A percentile compares a stretch with the other conserved stretches of the same genome.
Evolutionary conservation across 2,113 vertebrate species (phyloP).

Genomic region (Dipodomys merriami): DNA sequence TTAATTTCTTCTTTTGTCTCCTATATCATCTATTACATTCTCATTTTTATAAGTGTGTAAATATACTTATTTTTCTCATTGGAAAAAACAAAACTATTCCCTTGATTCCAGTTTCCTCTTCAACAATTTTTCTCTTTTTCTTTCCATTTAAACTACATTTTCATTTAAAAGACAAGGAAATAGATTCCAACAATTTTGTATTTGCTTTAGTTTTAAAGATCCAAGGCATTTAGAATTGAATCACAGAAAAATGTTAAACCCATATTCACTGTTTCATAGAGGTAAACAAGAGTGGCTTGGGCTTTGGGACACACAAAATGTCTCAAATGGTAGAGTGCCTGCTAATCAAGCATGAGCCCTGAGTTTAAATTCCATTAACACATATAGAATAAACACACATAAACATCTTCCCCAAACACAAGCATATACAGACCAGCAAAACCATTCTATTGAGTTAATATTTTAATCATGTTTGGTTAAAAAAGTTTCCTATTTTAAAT

Average conservation of each 20-base stretch:
- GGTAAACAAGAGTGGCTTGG: too few species aligned
- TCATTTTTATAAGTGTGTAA: not conserved
- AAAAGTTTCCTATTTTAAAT: slow-evolving; percentile 1
- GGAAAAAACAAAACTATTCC: not conserved
- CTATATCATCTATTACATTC: not conserved
- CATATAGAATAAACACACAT: too few species aligned
- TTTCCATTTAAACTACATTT: not conserved
- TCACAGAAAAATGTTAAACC: too few species aligned
- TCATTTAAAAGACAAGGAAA: not conserved
- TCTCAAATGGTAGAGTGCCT: too few species aligned
- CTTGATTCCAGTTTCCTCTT: not conserved
- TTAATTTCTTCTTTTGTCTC: not conserved
- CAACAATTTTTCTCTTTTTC: not conserved
- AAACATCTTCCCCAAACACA: too few species aligned
- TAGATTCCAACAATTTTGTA: not conserved
- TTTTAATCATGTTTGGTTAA: not conserved
- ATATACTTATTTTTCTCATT: not conserved
- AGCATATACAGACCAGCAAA: not conserved
- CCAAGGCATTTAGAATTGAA: not conserved
- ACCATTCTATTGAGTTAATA: not conserved
- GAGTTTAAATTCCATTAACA: too few species aligned
- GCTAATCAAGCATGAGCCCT: too few species aligned
- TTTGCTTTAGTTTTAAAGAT: not conserved
- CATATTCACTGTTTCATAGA: too few species aligned
- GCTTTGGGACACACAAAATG: too few species aligned